Evolutionary conservation across 1,140 invertebrate genomes (phyloP), one percentile per base, ranked within the genome.

Genomic region (Lerema accius): DNA sequence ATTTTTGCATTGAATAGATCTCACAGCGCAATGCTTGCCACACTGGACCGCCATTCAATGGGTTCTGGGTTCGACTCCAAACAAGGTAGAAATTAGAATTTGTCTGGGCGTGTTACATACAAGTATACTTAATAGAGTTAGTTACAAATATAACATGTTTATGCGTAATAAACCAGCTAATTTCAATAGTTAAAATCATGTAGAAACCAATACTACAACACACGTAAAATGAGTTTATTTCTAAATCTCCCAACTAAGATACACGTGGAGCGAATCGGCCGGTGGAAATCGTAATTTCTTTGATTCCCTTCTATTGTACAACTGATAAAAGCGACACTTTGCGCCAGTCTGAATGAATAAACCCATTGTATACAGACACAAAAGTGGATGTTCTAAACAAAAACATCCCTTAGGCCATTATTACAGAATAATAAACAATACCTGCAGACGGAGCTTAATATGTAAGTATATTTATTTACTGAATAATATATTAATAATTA

Each of bases 251-350:
- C 5, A 5, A 2, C 5, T 3, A 68, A 59, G 56, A 40, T 32
- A 49, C 39, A 19, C 63, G 43, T 60, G 58, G 58, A 70, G 73
- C 76, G 73, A 78, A 76, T 69, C 68, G 72, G 71, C 70, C 70
- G 61, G 65, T 68, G 69, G 76, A 82, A 82, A 82, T 82, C 76
- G 71, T 81, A 85, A 85, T 90, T 88, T 90, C 85, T 90, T 89
- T 88, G 88, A 90, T 89, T 90, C 82, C 78, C 72, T 69, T 58
- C 84, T 76, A 89, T 90, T 88, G 88, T 90, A 76, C 68, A 75
- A 56, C 76, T 80, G 86, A 89, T 89, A 89, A 90, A 90, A 83
- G 81, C 78, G 86, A 89, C 86, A 90, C 85, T 90, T 82, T 90
- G 70, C 65, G 73, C 69, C 73, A 64, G 77, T 85, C 78, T 82